Evolutionary conservation across 2,113 vertebrate genomes (phyloP), one percentile per base, ranked within the genome.

Genomic region (Prietella phreatophila): DNA sequence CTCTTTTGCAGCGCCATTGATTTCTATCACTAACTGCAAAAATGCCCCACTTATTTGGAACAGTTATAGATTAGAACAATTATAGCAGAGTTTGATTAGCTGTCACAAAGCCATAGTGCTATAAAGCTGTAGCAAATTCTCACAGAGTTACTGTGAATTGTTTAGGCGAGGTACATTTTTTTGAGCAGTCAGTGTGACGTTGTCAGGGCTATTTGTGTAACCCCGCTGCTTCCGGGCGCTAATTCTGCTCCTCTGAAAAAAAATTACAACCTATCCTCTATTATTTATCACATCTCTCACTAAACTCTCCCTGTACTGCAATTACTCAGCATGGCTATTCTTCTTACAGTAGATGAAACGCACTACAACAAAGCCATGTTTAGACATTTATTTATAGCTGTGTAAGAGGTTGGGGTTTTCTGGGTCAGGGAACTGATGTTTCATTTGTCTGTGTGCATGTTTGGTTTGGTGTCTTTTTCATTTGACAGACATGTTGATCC

Each of bases 191-290:
- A 9, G 39, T 4, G 10, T 84, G 82, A 42, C 42, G 11, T 10
- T 63, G 30, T 84, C 27, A 47, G 82, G 60, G 82, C 67, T 76
- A 88, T 84, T 88, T 79, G 42, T 53, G 82, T 63, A 63, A 71
- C 27, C 22, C 56, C n/a, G 27, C 8, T 9, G 56, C 71, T 63
- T 88, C 87, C 73, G 71, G 58, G 30, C 7, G 47, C 82, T 84
- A 88, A 84, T 67, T 84, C 60, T 65, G 82, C 71, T 67, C 55
- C 60, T 79, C 25, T 30, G 69, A 9, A 55, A 42, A 88, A 60
- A 87, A 88, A 88, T 88, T 84, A 88, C 82, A 88, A 75, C 71
- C 87, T 84, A 14, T 36, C 36, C 50, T 61, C 87, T 53, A 87
- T 84, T 76, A 84, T 88, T 88, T 67, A 88, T 88, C 82, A 65